Conservation (phyloP, 1,140 invertebrate genomes). For the Drosophila eugracilis region DNA sequence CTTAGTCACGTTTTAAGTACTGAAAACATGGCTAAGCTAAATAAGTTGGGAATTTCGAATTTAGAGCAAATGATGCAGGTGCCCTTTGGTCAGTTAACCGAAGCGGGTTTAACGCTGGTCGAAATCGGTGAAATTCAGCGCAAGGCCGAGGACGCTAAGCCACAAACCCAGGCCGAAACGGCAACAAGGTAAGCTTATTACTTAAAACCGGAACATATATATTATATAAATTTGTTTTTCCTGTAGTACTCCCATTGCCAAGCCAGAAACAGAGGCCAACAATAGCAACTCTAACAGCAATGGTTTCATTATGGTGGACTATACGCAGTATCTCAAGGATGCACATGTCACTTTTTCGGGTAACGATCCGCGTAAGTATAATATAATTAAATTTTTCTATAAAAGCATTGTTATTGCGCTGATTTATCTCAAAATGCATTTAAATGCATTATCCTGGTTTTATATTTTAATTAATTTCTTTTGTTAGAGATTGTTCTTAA, state of each 20-base stretch:
- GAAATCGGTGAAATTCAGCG: slow-evolving; percentile 87
- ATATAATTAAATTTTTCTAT: too few species aligned
- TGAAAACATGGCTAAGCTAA: slow-evolving; percentile 86
- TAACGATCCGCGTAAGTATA: slow-evolving; percentile 77
- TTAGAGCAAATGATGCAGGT: slow-evolving; percentile 87
- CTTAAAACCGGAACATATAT: background rate
- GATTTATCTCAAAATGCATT: too few species aligned
- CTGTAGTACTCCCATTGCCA: slow-evolving; percentile 9
- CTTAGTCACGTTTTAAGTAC: slow-evolving; percentile 86
- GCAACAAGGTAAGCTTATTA: background rate
- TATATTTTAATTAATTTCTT: too few species aligned
- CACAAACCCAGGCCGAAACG: background rate
- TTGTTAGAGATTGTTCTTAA: too few species aligned
- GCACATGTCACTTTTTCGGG: slow-evolving; percentile 70
- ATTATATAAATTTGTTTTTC: background rate
- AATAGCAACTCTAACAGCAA: slow-evolving; percentile 75
- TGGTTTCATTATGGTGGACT: slow-evolving; percentile 77
- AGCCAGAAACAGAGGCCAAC: slow-evolving; percentile 48
- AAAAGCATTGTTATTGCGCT: too few species aligned
- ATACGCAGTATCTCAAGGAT: slow-evolving; percentile 84
- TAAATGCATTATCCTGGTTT: too few species aligned
- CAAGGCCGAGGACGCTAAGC: slow-evolving; percentile 84
- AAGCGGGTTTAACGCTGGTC: slow-evolving; percentile 86
- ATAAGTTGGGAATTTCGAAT: slow-evolving; percentile 87
- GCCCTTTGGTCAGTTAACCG: slow-evolving; percentile 87